Conservation (phyloP, 1,140 invertebrate genomes). For the Arctopsyche grandis region DNA sequence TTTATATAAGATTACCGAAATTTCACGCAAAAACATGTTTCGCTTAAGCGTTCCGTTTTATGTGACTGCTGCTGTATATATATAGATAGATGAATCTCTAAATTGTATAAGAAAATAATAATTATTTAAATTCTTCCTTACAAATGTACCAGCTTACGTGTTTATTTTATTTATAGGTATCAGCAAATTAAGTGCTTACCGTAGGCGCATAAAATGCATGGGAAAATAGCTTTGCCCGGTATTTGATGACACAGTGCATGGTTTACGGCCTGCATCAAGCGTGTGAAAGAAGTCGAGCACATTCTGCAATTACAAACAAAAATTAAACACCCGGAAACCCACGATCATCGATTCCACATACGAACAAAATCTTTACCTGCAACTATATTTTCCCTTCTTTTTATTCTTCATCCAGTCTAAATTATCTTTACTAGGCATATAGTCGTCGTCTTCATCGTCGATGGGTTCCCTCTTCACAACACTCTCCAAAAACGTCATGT, state of each 20-base stretch:
- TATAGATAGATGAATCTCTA: too few species aligned
- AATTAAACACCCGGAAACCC: too few species aligned
- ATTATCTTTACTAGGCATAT: constrained; percentile 34
- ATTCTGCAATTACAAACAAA: constrained; percentile 46
- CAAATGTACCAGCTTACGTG: too few species aligned
- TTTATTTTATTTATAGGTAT: too few species aligned
- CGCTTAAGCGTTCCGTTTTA: too few species aligned
- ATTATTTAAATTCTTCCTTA: too few species aligned
- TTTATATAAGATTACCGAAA: too few species aligned
- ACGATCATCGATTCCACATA: too few species aligned
- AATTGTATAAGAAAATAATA: too few species aligned
- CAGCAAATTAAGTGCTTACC: too few species aligned
- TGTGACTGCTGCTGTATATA: too few species aligned
- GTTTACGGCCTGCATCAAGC: constrained; percentile 17
- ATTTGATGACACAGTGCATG: constrained; percentile 43
- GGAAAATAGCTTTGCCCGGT: constrained; percentile 42
- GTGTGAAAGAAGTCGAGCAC: constrained; percentile 20
- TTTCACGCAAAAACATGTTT: too few species aligned
- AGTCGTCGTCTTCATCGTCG: constrained; percentile 42
- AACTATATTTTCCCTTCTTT: constrained; percentile 33
- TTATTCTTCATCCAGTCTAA: constrained; percentile 37
- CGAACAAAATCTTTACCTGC: constrained; percentile 35
- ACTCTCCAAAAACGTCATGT: constrained; percentile 23
- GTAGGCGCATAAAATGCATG: constrained; percentile 51
- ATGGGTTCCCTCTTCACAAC: constrained; percentile 33